Conservation (phyloP, 2,113 vertebrate genomes). For the Passer domesticus region DNA sequence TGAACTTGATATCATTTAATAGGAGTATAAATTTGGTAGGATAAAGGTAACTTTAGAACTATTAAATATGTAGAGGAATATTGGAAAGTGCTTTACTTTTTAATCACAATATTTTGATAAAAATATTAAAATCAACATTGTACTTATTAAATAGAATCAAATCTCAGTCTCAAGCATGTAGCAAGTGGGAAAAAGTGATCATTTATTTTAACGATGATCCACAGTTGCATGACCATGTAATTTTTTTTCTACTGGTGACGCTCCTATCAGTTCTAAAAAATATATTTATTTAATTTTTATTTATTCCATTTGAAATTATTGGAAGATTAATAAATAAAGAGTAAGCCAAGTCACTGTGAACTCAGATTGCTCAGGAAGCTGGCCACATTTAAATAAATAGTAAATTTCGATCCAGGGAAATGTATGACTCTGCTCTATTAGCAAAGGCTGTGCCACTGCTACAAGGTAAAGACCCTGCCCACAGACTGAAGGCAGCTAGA, state of each 20-base stretch:
- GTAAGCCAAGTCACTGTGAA: not conserved
- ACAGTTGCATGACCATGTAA: not conserved
- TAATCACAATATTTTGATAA: constrained; percentile 24
- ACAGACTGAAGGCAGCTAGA: not conserved
- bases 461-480: not conserved
- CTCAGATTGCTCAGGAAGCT: not conserved
- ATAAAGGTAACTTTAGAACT: not conserved
- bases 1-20: not conserved
- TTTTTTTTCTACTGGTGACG: not conserved
- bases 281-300: not conserved
- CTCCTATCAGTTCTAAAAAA: not conserved
- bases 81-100: not conserved
- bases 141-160: not conserved
- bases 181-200: not conserved
- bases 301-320: not conserved
- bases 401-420: not conserved
- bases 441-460: not conserved
- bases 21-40: not conserved
- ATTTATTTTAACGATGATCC: not conserved
- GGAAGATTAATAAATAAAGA: not conserved
- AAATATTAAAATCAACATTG: not conserved
- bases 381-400: not conserved
- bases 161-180: not conserved
- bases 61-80: not conserved
- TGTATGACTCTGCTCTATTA: not conserved